Evolutionary conservation across 2,113 vertebrate genomes (phyloP), one percentile per base, ranked within the genome.

Genomic region (Chiloscyllium plagiosum): DNA sequence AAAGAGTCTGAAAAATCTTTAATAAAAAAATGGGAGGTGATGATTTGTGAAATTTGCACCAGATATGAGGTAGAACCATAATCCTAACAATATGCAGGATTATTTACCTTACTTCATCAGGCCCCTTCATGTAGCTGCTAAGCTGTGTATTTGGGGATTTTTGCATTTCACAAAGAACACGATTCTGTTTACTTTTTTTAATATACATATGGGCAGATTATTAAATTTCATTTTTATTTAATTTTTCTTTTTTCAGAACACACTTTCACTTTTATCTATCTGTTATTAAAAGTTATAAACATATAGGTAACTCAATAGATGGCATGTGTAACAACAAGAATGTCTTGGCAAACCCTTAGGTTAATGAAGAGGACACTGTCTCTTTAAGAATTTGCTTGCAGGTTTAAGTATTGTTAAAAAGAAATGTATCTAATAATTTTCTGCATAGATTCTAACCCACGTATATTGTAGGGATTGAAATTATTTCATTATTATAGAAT

Each of bases 401-500:
- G 94, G 94, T 52, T 47, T 47, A 95, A 95, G 47, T 47, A 72
- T 47, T 95, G 94, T 95, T 70, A 95, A 50, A 92, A 95, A 95
- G 66, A 95, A 95, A 70, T 95, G 52, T 95, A 95, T 70, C 66
- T 72, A 95, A 29, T 95, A 52, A 95, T 68, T 95, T 72, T 72
- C 94, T 95, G 94, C 94, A 95, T 95, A 95, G 94, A 95, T 95
- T 95, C 42, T 76, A 95, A 95, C 94, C 94, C 94, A 95, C 94
- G 50, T 47, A 95, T 83, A 95, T 94, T 65, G 70, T 22, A 76
- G 92, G 94, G 95, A 69, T 95, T 72, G 29, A 96, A 96, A 95
- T 96, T 96, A 96, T 78, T 96, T 94, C 52, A 95, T 78, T 95
- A 95, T 96, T 95, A 61, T 87, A 96, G 70, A 80, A 95, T 89